These are phyloP conservation scores for cattle (Bos taurus) DNA, from an alignment of 2,113 vertebrate species.

Conservation along the genomic window ARS-UCD2.0 NC_037348.1:47315001-47315500, in stretches of 20 bases:
- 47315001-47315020: background rate
- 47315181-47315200: background rate
- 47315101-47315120: slow-evolving; percentile 42
- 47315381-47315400: slow-evolving; percentile 65
- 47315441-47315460: slow-evolving; percentile 66
- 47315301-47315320: background rate
- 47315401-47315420: slow-evolving; percentile 72
- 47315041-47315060: slow-evolving; percentile 32
- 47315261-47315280: background rate
- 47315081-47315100: slow-evolving; percentile 24
- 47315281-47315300: slow-evolving; percentile 13
- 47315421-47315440: slow-evolving; percentile 66
- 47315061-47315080: slow-evolving; percentile 2
- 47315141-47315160: slow-evolving; percentile 9
- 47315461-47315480: slow-evolving; percentile 50
- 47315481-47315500: slow-evolving; percentile 57
- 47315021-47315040: background rate
- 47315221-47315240: background rate
- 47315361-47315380: slow-evolving; percentile 27
- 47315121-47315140: background rate
- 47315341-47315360: slow-evolving; percentile 42
- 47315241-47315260: background rate
- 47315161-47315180: background rate
- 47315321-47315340: slow-evolving; percentile 45
- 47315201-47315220: background rate